A percentile compares a stretch with the other conserved stretches of the same genome.
Conservation (phyloP, 2,888 invertebrate genomes). For the Euclidia mi region DNA sequence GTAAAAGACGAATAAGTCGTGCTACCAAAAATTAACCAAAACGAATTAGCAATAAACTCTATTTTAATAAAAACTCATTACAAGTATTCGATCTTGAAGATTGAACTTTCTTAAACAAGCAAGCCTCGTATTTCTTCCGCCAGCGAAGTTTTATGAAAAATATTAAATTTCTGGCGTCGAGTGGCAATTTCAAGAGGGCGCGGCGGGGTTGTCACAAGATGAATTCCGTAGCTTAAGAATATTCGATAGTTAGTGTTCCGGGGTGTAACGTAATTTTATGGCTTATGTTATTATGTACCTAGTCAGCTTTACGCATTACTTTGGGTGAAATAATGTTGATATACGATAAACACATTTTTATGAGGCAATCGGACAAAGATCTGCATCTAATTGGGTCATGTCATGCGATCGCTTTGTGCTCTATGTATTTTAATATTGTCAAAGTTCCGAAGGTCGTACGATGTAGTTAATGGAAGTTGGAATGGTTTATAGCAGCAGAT, state of each 20-base stretch:
- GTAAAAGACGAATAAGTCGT: slow-evolving; percentile 7
- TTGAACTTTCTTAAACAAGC: slow-evolving; percentile 18
- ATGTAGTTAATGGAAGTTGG: slow-evolving; percentile 37
- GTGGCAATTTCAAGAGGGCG: slow-evolving; percentile 27
- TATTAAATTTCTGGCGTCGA: slow-evolving; percentile 25
- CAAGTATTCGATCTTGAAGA: slow-evolving; percentile 18
- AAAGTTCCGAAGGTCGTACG: slow-evolving; percentile 9
- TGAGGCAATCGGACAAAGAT: slow-evolving; percentile 35
- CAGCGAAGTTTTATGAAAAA: slow-evolving; percentile 26
- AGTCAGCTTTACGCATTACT: slow-evolving; percentile 32
- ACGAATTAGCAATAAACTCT: slow-evolving; percentile 10
- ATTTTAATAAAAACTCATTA: slow-evolving; percentile 23
- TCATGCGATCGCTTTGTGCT: slow-evolving; percentile 37
- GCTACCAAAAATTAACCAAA: slow-evolving; percentile 20
- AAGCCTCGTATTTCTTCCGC: slow-evolving; percentile 20
- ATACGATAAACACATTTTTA: slow-evolving; percentile 50
- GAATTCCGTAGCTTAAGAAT: slow-evolving; percentile 24
- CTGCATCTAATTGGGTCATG: slow-evolving; percentile 32
- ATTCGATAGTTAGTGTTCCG: slow-evolving; percentile 35
- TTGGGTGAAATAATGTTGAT: slow-evolving; percentile 38
- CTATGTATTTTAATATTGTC: slow-evolving; percentile 23
- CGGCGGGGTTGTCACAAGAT: slow-evolving; percentile 21
- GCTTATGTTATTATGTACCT: slow-evolving; percentile 15
- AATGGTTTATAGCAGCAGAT: slow-evolving; percentile 24
- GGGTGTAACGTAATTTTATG: slow-evolving; percentile 20